Base-by-base conservation (phyloP, 2,113 vertebrate genomes). In the Syngnathoides biaculeatus region DNA sequence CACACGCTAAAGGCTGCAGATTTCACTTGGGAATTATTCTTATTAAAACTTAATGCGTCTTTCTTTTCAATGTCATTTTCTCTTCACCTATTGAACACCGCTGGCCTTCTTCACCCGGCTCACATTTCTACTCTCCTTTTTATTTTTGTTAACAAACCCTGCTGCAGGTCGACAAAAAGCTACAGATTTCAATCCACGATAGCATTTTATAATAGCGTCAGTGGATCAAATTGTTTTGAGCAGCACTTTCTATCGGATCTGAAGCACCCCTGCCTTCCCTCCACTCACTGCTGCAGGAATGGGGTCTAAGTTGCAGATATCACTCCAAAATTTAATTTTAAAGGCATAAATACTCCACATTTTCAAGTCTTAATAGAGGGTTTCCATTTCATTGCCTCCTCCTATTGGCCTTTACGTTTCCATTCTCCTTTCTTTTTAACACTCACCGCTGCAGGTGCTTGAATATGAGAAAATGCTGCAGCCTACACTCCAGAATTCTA, bases 41-140 rank as follows among this genome's bases (percentile, higher is more conserved):
- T 14, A 12, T 53, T 11, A 53, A 10, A n/a, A 53, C 6, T 53
- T 53, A 27, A 56, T 56, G 24, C 53, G 55, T 13, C 55, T 57
- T 57, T 30, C 55, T 30, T 73, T 69, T 69, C 61, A 35, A 59
- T 64, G 62, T 77, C 64, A 35, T 48, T 74, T 80, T 84, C 64
- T 61, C 30, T 57, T 57, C 26, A 8, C 13, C 30, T 57, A 26
- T 30, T 8, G 24, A 26, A 5, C 26, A 27, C 55, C 26, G 7
- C 55, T 57, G 11, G 6, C 26, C 22, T 55, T 55, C 52, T 55
- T 24, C 10, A 1, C 14, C 24, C 5, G 22, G 4, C 55, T 57
- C 22, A 22, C 26, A 30, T 30, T 30, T 57, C 55, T 15, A 5
- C 55, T 57, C 26, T 65, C 40, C 35, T 57, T 57, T 57, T 57